phyloP scores from a whole-genome alignment of 1,140 invertebrate genomes.

The Drosophila carrolli region DNA sequence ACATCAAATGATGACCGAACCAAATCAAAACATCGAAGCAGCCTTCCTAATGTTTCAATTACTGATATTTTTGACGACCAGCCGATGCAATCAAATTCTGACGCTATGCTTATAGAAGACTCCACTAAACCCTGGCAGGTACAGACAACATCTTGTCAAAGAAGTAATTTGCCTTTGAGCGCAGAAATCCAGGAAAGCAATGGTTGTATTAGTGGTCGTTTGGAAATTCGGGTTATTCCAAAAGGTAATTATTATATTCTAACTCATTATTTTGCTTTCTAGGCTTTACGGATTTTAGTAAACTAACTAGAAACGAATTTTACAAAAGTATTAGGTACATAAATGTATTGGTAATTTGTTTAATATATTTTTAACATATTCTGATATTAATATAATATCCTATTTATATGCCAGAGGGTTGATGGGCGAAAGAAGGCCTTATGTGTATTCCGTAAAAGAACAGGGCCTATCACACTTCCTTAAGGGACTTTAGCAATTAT shows the following conservation, averaged over 20 bases:
- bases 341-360: too few species aligned
- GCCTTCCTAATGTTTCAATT: conserved; percentile 74
- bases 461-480: too few species aligned
- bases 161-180: conserved; percentile 21
- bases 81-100: neutral
- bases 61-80: conserved; percentile 54
- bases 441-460: too few species aligned
- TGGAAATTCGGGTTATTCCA: conserved; percentile 92
- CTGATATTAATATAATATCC: too few species aligned
- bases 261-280: too few species aligned
- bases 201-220: conserved; percentile 89
- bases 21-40: conserved; percentile 61
- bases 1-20: conserved; percentile 26
- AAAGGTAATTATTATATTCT: conserved; percentile 70
- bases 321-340: too few species aligned
- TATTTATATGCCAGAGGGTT: too few species aligned
- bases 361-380: neutral
- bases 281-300: too few species aligned
- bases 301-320: too few species aligned
- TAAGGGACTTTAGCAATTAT: too few species aligned
- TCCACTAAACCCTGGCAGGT: conserved; percentile 46
- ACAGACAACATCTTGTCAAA: conserved; percentile 52
- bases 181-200: conserved; percentile 81
- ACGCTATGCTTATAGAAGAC: neutral
- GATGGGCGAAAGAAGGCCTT: too few species aligned